Base-by-base conservation (phyloP, 2,113 vertebrate species). In the Macquaria ambigua region DNA sequence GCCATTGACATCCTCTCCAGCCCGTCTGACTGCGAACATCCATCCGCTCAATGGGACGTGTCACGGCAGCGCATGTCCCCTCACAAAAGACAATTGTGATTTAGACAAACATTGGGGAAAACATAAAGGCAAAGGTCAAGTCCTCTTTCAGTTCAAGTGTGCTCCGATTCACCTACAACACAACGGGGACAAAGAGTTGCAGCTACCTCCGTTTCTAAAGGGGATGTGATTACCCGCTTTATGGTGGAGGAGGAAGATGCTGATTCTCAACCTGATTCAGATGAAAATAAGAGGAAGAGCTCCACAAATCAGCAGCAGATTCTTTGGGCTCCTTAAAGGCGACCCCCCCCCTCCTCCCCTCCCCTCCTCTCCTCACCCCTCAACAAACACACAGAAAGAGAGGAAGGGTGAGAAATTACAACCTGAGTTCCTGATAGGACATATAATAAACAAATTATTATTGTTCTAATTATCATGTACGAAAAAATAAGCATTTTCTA, bases 101-200 rank as follows among this genome's bases (percentile, higher is more conserved):
- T 98, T 98, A 97, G 97, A 97, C 97, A 99, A 99, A 99, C 97
- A 98, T 97, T 96, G 96, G 96, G 95, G 95, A 95, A 96, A 96
- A 97, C 96, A 98, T 97, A 98, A 98, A 97, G 97, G 96, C 98
- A 97, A 97, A 98, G 98, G 98, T 99, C 98, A 99, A 98, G 97
- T 98, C 97, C 96, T 97, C 96, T 98, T 97, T 93, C 97, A 97
- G 96, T 96, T 97, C 96, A 97, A 98, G 97, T 97, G 96, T 97
- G 96, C 95, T 96, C 95, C 96, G 97, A 97, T 98, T 98, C 97
- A 97, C 97, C 97, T 97, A 97, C 95, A 95, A 97, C 96, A 97
- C 96, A 97, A 97, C 96, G 92, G 97, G 96, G 95, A 97, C 91
- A 97, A 97, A 97, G 96, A 95, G 96, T 95, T 73, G 87, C 71